phyloP scores from a whole-genome alignment of 1,140 invertebrate genomes.

The Drosophila quadrilineata region DNA sequence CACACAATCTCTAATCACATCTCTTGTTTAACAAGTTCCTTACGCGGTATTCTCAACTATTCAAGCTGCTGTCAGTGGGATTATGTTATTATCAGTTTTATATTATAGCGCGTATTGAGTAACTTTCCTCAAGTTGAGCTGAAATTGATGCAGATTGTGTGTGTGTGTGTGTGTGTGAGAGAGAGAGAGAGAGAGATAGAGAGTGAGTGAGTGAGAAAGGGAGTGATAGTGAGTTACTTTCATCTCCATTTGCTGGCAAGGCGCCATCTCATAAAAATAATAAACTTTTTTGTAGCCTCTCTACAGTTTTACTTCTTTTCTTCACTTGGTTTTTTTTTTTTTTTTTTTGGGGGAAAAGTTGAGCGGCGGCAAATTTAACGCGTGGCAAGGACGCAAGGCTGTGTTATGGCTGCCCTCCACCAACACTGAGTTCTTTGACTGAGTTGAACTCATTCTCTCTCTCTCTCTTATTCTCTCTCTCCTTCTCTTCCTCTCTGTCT shows the following conservation, averaged over 20 bases:
- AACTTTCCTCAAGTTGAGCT: background rate
- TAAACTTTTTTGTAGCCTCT: slow-evolving; percentile 63
- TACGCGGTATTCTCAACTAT: no score
- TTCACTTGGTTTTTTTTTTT: no score
- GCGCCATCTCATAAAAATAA: slow-evolving; percentile 59
- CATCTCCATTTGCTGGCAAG: slow-evolving; percentile 49
- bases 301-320: no score
- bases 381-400: slow-evolving; percentile 52
- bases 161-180: no score
- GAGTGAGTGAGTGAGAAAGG: no score
- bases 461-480: background rate
- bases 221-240: background rate
- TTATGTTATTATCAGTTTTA: slow-evolving; percentile 77
- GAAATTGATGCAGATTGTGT: background rate
- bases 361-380: slow-evolving; percentile 66
- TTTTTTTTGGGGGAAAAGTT: slow-evolving; percentile 33
- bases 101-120: no score
- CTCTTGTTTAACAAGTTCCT: no score
- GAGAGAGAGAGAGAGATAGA: background rate
- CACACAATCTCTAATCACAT: no score
- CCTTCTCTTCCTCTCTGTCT: background rate
- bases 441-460: no score
- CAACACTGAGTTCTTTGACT: no score
- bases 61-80: slow-evolving; percentile 34
- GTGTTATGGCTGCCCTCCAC: background rate